Evolutionary conservation across 1,140 invertebrate genomes (phyloP).

Genomic region (Andrena cerasifolii): DNA sequence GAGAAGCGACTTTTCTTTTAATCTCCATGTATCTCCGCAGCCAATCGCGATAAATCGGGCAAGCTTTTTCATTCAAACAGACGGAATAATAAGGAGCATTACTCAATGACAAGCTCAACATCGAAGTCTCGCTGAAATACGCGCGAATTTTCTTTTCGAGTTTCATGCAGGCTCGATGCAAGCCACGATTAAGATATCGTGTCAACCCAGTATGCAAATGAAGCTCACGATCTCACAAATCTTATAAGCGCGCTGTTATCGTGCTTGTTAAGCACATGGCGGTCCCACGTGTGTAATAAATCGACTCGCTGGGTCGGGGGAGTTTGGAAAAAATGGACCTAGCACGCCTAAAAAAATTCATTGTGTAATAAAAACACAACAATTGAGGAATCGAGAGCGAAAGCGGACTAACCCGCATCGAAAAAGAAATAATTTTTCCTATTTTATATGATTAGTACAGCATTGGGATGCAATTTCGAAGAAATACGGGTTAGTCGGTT

Average conservation of each 20-base stretch:
- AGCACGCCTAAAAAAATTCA: too few relatives aligned
- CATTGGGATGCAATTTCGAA: too few relatives aligned
- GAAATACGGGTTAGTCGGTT: too few relatives aligned
- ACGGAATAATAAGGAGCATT: neutral
- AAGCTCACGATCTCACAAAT: conserved; percentile 6
- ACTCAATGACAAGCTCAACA: neutral
- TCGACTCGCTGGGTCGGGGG: neutral
- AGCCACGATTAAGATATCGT: conserved; percentile 27
- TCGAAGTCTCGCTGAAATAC: neutral
- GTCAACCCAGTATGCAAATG: conserved; percentile 39
- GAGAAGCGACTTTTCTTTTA: too few relatives aligned
- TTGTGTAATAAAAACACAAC: too few relatives aligned
- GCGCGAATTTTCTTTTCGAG: neutral
- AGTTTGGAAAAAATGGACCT: conserved; percentile 15
- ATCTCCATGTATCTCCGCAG: too few relatives aligned
- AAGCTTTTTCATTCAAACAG: neutral
- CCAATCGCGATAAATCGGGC: too few relatives aligned
- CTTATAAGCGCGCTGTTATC: conserved; percentile 27
- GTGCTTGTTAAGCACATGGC: conserved; percentile 17
- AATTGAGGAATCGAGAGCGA: too few relatives aligned
- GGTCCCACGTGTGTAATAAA: conserved; percentile 13
- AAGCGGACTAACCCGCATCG: too few relatives aligned
- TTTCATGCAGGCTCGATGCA: neutral
- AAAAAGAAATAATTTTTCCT: too few relatives aligned
- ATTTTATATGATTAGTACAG: too few relatives aligned